Percentiles rank a stretch among this genome's conserved stretches.
Evolutionary conservation across 2,797 vertebrate genomes (phyloP).

Genomic region (Emydoidea blandingii): DNA sequence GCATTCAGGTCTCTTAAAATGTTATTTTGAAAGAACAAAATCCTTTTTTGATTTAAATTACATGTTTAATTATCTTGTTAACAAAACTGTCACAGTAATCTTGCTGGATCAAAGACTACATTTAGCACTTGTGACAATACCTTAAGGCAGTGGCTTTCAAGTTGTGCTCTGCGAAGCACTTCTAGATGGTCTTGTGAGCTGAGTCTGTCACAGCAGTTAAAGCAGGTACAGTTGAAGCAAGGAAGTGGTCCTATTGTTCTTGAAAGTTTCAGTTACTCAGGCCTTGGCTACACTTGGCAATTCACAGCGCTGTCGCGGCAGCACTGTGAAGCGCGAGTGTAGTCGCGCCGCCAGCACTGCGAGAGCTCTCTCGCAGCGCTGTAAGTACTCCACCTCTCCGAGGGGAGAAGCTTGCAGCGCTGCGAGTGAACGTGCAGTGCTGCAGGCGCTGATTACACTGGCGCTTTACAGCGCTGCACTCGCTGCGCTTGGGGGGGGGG

Average conservation of each 20-base stretch:
- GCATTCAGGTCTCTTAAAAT: neutral
- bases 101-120: neutral
- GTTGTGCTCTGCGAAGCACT: fast-evolving
- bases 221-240: fast-evolving
- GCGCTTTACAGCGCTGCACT: too few species aligned
- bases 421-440: too few species aligned
- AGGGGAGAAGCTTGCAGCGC: too few species aligned
- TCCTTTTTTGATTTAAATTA: neutral
- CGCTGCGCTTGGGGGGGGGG: too few species aligned
- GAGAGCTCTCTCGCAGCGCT: too few species aligned
- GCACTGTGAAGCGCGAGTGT: too few species aligned
- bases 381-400: too few species aligned
- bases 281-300: too few species aligned
- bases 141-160: neutral
- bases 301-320: too few species aligned
- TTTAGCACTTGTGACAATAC: neutral
- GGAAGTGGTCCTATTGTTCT: neutral
- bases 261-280: neutral
- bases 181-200: neutral
- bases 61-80: neutral
- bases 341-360: too few species aligned
- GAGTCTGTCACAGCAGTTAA: neutral
- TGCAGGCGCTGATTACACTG: too few species aligned
- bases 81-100: neutral
- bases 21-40: neutral